Percentiles rank a stretch among this genome's conserved stretches.
Evolutionary conservation across 2,888 invertebrate genomes (phyloP).

Genomic region (Acrobasis consociella): DNA sequence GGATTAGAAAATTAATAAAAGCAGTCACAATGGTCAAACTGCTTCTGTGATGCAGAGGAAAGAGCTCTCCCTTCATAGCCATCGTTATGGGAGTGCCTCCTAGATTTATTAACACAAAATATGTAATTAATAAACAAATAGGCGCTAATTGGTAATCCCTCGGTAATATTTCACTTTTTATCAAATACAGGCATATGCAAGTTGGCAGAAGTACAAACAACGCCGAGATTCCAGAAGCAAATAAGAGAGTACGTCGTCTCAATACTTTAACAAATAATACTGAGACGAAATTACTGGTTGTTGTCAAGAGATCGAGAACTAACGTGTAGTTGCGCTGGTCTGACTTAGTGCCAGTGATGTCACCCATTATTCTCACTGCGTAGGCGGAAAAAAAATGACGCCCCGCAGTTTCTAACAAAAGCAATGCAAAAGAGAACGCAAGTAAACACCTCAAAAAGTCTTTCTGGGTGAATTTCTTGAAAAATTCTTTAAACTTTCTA

Average conservation of each 20-base stretch:
- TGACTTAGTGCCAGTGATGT: conserved; percentile 34
- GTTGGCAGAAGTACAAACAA: conserved; percentile 34
- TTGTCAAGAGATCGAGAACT: conserved; percentile 42
- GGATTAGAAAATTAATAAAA: conserved; percentile 32
- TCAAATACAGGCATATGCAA: conserved; percentile 37
- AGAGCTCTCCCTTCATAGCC: conserved; percentile 44
- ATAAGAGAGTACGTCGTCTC: conserved; percentile 44
- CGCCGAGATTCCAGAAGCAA: conserved; percentile 40
- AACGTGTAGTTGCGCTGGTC: conserved; percentile 42
- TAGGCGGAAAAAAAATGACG: conserved; percentile 48
- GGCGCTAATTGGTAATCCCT: conserved; percentile 36
- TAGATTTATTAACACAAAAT: conserved; percentile 41
- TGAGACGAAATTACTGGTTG: conserved; percentile 34
- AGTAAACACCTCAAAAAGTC: conserved; percentile 40
- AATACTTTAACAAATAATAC: conserved; percentile 34
- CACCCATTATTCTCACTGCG: conserved; percentile 44
- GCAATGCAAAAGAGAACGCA: conserved; percentile 35
- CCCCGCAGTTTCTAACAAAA: conserved; percentile 43
- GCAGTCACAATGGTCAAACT: conserved; percentile 39
- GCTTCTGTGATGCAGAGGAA: conserved; percentile 44
- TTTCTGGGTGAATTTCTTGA: conserved; percentile 31
- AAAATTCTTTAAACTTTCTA: neutral
- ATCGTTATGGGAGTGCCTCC: conserved; percentile 44
- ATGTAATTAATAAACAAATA: conserved; percentile 38
- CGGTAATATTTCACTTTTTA: conserved; percentile 31